A percentile compares a stretch with the other conserved stretches of the same genome.
Evolutionary conservation across 64 coral and sea anemone genomes (phyloP).

Genomic region (Montipora cactus): DNA sequence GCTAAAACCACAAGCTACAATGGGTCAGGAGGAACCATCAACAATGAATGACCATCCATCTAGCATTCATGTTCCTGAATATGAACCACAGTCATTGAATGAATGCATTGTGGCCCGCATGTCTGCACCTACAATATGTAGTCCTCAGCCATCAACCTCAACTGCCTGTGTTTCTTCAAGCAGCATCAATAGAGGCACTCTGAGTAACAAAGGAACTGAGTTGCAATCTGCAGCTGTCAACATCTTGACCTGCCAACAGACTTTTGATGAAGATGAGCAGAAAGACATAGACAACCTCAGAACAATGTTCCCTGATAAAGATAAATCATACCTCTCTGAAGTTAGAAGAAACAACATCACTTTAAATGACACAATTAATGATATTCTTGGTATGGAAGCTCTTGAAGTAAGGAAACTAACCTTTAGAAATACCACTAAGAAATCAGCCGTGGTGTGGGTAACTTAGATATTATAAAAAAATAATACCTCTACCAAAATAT

Average conservation of each 20-base stretch:
- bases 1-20: constrained; percentile 16
- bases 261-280: background rate
- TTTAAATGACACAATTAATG: constrained; percentile 32
- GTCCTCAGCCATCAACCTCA: too few species aligned
- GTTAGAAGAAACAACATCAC: constrained; percentile 38
- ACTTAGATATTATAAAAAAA: background rate
- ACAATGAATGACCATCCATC: background rate
- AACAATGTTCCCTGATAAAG: constrained; percentile 30
- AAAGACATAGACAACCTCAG: constrained; percentile 15
- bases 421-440: background rate
- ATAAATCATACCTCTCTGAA: constrained; percentile 34
- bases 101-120: background rate
- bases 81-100: background rate
- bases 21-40: background rate
- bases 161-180: background rate
- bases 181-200: background rate
- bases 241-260: background rate
- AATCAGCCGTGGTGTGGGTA: background rate
- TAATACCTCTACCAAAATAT: background rate
- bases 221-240: background rate
- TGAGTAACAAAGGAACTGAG: background rate
- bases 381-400: constrained; percentile 23
- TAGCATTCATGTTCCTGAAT: background rate
- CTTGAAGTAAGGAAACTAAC: background rate
- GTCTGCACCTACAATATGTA: background rate